Evolutionary conservation across 2,797 vertebrate species (phyloP), one percentile per base, ranked within the genome.

Genomic region (Notolepis coatsorum): DNA sequence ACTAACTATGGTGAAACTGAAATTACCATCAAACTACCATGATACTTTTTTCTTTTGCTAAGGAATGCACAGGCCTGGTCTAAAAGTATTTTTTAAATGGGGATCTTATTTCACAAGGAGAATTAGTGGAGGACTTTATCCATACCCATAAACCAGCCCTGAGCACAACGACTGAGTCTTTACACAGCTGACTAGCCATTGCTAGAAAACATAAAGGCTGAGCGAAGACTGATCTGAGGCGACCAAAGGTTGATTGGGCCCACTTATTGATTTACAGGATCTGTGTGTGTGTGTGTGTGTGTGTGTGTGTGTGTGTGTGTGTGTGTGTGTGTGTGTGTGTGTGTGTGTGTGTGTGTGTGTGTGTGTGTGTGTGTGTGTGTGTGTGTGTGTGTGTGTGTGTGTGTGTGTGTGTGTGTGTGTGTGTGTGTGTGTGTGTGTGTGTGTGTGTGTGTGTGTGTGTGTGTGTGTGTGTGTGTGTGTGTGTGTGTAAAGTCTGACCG

Each of bases 241-340:
- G 78, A 47, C 61, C 72, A 81, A 80, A 82, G 82, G 77, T 86
- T 72, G 18, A 23, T 54, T 52, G 52, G 18, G 35, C 57, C 30
- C 61, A 46, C 38, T 63, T 81, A 83, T 60, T 86, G 37, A 87
- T 88, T 83, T 64, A 84, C 68, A 84, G 62, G 41, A 23, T 43
- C 17, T 23, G 17, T 5, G 64, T 18, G 20, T 66, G 46, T 2
- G 31, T 35, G 31, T 8, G 5, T n/a, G n/a, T 23, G 17, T 5
- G 64, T 18, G 20, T 66, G 46, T 23, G 17, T 5, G 64, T 18
- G 20, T 66, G 46, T 23, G 17, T 5, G 64, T 18, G 20, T 66
- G 46, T 23, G 17, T 5, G 64, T 18, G 20, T 66, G 46, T 23
- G 17, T 5, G 64, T 18, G 20, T 66, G 46, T 23, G 17, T 5